Conservation (phyloP, 2,888 invertebrate genomes). For the Cheiracanthium punctorium region DNA sequence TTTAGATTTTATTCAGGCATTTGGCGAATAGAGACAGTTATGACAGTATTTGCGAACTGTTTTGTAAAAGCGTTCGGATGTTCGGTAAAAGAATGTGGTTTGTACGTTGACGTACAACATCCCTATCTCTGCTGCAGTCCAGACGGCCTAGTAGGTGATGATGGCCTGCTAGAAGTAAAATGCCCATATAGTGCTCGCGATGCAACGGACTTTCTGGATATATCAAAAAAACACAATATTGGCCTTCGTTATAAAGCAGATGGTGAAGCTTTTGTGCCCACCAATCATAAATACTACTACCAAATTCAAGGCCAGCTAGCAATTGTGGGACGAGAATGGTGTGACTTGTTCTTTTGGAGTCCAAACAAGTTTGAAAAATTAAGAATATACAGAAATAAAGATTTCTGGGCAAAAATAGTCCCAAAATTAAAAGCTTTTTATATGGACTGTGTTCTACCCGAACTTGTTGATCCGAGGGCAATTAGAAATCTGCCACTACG, state of each 20-base stretch:
- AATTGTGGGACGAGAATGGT: background rate
- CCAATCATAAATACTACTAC: background rate
- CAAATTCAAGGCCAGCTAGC: background rate
- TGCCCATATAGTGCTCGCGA: background rate
- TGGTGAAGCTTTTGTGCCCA: background rate
- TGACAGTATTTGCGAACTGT: too few relatives aligned
- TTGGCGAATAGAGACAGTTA: too few relatives aligned
- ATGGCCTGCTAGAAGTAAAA: constrained; percentile 23
- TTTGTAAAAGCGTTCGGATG: too few relatives aligned
- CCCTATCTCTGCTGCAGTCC: constrained; percentile 29
- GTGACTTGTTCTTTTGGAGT: background rate
- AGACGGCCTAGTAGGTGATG: constrained; percentile 25
- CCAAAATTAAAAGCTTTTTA: background rate
- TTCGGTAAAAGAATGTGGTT: too few relatives aligned
- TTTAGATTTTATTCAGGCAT: too few relatives aligned
- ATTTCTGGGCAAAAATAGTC: background rate
- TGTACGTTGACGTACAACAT: background rate
- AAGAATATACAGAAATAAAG: background rate
- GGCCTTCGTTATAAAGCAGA: background rate
- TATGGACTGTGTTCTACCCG: background rate
- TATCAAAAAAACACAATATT: background rate
- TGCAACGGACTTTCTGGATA: background rate
- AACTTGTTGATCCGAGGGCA: background rate
- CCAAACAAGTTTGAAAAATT: background rate
- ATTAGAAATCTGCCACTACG: background rate